Evolutionary conservation across 1,140 invertebrate genomes (phyloP).

Genomic region (Penaeus japonicus): DNA sequence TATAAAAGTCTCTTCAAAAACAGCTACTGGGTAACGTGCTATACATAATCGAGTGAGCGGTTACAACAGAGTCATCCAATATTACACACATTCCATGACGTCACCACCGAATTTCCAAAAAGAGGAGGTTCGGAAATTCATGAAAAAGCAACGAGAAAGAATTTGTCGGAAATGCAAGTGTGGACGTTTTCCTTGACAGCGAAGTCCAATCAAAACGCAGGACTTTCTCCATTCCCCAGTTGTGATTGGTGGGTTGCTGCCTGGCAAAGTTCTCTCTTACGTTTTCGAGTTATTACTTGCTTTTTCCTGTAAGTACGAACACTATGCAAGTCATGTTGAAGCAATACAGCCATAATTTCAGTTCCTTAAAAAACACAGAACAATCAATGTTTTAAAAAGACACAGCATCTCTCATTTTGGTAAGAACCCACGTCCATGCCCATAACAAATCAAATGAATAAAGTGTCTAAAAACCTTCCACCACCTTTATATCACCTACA

Average conservation of each 20-base stretch:
- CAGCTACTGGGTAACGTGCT: slow-evolving; percentile 52
- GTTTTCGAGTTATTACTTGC: slow-evolving; percentile 17
- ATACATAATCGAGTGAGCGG: slow-evolving; percentile 56
- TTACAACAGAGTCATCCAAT: slow-evolving; percentile 49
- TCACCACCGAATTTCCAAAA: slow-evolving; percentile 38
- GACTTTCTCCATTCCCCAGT: slow-evolving; percentile 9
- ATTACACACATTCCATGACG: slow-evolving; percentile 40
- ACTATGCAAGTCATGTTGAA: slow-evolving; percentile 25
- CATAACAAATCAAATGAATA: slow-evolving; percentile 15
- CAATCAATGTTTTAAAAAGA: slow-evolving; percentile 14
- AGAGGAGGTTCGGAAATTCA: slow-evolving; percentile 30
- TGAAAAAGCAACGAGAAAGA: slow-evolving; percentile 46
- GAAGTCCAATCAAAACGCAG: slow-evolving; percentile 39
- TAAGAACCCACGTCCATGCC: slow-evolving; percentile 37
- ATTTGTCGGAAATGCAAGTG: slow-evolving; percentile 48
- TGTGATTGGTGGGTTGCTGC: slow-evolving; percentile 39
- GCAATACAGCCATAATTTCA: not conserved
- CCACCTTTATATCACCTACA: slow-evolving; percentile 23
- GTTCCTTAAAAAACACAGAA: not conserved
- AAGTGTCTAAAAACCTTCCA: slow-evolving; percentile 16
- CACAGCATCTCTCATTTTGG: slow-evolving; percentile 24
- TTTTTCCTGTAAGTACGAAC: slow-evolving; percentile 41
- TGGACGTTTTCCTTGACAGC: slow-evolving; percentile 49
- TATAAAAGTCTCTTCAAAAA: slow-evolving; percentile 55
- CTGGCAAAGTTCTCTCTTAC: slow-evolving; percentile 16